Evolutionary conservation across 2,113 vertebrate genomes (phyloP), one percentile per base, ranked within the genome.

Genomic region (Zosterops hypoxanthus): DNA sequence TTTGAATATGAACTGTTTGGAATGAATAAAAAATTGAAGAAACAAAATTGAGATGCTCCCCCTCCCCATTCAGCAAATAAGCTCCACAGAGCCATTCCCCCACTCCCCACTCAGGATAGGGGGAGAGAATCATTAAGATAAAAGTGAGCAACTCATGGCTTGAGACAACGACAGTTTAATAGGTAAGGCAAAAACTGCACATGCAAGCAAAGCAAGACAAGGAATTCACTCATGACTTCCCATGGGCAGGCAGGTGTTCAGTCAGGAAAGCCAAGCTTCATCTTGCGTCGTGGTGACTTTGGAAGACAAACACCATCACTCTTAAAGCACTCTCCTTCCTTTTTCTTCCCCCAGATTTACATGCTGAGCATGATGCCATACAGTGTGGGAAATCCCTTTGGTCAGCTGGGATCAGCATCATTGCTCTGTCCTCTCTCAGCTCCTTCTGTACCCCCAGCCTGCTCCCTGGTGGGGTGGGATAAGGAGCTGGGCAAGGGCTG

Each of bases 61-160:
- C 2, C 3, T 53, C 18, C 8, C 11, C 14, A 55, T 33, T 55
- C 0, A 0, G 21, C 47, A 76, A 4, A n/a, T 42, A 61, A 61
- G 9, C 9, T 24, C 11, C 29, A 41, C 4, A 44, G 16, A 69
- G 29, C 16, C 10, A 8, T 33, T 57, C 4, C 2, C 20, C 52
- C 20, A 60, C 17, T 47, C 39, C 24, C 20, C 4, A 8, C 11
- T 69, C 18, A 61, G 41, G 34, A 61, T 16, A 14, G 14, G 29
- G 13, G 12, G 17, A 69, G 14, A 69, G 8, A 49, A 61, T 55
- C 31, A 76, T 29, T 61, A 26, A 60, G 29, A 61, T 41, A n/a
- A 61, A 89, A 47, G 46, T 31, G 41, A 76, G 41, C 69, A 69
- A 46, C 6, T 53, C 28, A 8, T 31, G 41, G 11, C 20, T 68